Percentiles rank a stretch among this genome's conserved stretches.
phyloP scores from a whole-genome alignment of 2,888 invertebrate genomes.

The Drosophila yooni region DNA sequence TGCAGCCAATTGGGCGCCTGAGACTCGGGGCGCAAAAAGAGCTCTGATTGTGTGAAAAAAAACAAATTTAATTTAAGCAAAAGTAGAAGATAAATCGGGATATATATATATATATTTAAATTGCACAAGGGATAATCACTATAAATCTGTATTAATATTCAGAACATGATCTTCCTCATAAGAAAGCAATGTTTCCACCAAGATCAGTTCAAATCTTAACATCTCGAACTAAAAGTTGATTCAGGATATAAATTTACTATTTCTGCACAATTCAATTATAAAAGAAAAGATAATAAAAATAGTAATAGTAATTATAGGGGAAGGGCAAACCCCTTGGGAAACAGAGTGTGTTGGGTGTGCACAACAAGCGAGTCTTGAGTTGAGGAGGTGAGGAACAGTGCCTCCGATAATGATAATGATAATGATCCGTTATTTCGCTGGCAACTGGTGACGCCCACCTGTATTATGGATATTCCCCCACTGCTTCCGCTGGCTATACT shows the following conservation, averaged over 20 bases:
- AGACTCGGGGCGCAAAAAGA: neutral
- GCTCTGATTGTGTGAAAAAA: neutral
- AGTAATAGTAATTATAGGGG: neutral
- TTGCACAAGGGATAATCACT: neutral
- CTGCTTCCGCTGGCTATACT: constrained; percentile 44
- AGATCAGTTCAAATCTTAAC: neutral
- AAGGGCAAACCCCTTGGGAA: neutral
- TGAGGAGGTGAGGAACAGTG: neutral
- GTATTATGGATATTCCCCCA: constrained; percentile 42
- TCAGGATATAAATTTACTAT: neutral
- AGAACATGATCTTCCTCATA: neutral
- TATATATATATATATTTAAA: too few relatives aligned
- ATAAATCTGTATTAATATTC: neutral
- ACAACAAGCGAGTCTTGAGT: neutral
- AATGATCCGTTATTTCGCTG: constrained; percentile 1
- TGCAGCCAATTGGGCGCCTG: constrained; percentile 29
- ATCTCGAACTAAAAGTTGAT: neutral
- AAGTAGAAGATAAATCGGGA: too few relatives aligned
- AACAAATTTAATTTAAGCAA: neutral
- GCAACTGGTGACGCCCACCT: constrained; percentile 34
- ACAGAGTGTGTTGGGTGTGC: neutral
- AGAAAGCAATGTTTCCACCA: neutral
- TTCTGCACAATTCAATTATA: neutral
- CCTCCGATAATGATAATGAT: neutral
- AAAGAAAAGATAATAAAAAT: neutral